Evolutionary conservation across 1,140 invertebrate genomes (phyloP).

Genomic region (Drosophila elegans): DNA sequence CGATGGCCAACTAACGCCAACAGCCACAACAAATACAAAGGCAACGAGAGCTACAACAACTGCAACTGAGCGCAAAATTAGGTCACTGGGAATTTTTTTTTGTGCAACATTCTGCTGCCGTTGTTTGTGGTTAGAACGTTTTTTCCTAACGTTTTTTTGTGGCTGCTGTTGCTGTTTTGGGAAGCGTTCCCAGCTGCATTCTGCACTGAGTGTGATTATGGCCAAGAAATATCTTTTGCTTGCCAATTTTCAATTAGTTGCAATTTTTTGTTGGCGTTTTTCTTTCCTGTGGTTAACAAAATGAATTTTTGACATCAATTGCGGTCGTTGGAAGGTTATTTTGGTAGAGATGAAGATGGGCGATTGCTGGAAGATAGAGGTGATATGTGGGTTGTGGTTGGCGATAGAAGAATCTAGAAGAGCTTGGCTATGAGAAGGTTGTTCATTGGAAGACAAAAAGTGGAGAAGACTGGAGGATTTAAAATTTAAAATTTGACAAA

Average conservation of each 20-base stretch:
- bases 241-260: slow-evolving; percentile 53
- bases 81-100: slow-evolving; percentile 79
- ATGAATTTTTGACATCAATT: slow-evolving; percentile 53
- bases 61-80: slow-evolving; percentile 69
- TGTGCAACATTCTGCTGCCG: slow-evolving; percentile 52
- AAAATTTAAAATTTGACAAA: no score
- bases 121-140: slow-evolving; percentile 49
- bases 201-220: slow-evolving; percentile 46
- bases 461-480: not conserved
- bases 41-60: slow-evolving; percentile 57
- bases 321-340: slow-evolving; percentile 30
- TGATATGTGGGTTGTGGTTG: slow-evolving; percentile 47
- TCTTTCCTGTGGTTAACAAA: slow-evolving; percentile 38
- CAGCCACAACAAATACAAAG: slow-evolving; percentile 57
- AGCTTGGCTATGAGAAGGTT: not conserved
- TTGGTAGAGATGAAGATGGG: slow-evolving; percentile 23
- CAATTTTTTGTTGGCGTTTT: slow-evolving; percentile 36
- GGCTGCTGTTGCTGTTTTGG: slow-evolving; percentile 45
- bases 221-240: slow-evolving; percentile 43
- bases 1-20: slow-evolving; percentile 70
- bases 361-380: slow-evolving; percentile 23
- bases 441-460: not conserved
- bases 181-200: slow-evolving; percentile 48
- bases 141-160: slow-evolving; percentile 56
- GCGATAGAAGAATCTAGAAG: slow-evolving; percentile 2